Conservation (phyloP, 92 coral and sea anemone genomes). For the Plumapathes pennacea region DNA sequence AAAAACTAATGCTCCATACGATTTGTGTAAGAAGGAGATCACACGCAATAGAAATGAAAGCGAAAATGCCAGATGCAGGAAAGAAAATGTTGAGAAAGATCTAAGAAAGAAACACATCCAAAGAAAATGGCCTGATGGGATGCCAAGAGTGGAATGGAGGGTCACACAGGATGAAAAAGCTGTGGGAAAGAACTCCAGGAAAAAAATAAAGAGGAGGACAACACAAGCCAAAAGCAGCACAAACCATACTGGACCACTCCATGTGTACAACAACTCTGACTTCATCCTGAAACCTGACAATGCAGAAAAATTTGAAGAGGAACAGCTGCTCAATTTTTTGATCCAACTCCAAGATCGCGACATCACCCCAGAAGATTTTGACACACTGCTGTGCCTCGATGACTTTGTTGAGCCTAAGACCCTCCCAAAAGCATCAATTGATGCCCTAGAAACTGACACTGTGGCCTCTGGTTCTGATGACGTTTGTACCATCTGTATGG, state of each 20-base stretch:
- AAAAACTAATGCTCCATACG: no score
- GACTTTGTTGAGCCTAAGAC: conserved; percentile 66
- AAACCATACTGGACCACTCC: conserved; percentile 2
- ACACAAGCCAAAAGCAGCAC: neutral
- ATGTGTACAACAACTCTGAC: conserved; percentile 25
- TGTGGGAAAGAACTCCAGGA: neutral
- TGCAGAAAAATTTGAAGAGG: conserved; percentile 48
- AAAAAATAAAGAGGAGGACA: neutral
- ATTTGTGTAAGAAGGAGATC: no score
- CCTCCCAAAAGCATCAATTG: conserved; percentile 53
- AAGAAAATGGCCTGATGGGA: conserved; percentile 22
- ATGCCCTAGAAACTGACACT: conserved; percentile 47
- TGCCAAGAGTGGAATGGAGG: conserved; percentile 2
- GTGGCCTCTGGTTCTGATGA: conserved; percentile 21
- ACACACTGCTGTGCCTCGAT: conserved; percentile 74
- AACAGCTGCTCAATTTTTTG: conserved; percentile 27
- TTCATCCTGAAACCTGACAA: conserved; percentile 33
- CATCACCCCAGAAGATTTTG: conserved; percentile 92
- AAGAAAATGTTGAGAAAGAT: conserved; percentile 26
- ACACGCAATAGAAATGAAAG: no score
- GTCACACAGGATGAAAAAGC: neutral
- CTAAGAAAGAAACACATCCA: conserved; percentile 5
- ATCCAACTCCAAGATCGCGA: conserved; percentile 79
- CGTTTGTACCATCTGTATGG: conserved; percentile 85
- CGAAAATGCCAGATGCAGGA: conserved; percentile 29